Evolutionary conservation across 2,888 invertebrate genomes (phyloP), one percentile per base, ranked within the genome.

Genomic region (Microctonus brassicae): DNA sequence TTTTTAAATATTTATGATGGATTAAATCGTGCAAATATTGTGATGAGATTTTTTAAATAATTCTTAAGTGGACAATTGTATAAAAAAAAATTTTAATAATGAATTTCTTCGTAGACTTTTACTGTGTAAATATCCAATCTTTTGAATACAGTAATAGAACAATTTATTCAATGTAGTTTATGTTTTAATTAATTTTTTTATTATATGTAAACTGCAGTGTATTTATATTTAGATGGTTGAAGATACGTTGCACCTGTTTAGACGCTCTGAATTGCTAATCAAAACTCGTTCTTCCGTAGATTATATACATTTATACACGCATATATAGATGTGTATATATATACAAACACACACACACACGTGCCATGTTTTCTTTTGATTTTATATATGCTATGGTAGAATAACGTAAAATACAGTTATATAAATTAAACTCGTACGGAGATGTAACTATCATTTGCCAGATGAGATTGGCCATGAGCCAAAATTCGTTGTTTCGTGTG

Each of bases 401-500:
- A 83, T 85, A 83, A 86, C 83, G 83, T 82, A 83, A 85, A 84
- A 83, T 81, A 81, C 81, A 83, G 81, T 80, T 84, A 83, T 84
- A 84, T 86, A 85, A 86, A 86, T 84, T 86, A 86, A 86, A 87
- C 84, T 86, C 81, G 81, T 80, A 78, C 80, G 80, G 29, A 80
- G 80, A 77, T 73, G 72, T 72, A 73, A 74, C 70, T 63, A 74
- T 75, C 62, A 68, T 61, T 70, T 63, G 58, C 71, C 63, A 63
- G 20, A 74, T 75, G 75, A 58, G 65, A 79, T 80, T 84, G 84
- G 84, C 81, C 77, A 53, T 26, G 60, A 74, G 82, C 84, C 84
- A 84, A 78, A 74, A 65, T 71, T 64, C 61, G 78, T 65, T 78
- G 79, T 80, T 79, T 63, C 78, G 70, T 75, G 73, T 78, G 76